Base-by-base conservation (phyloP, 2,113 vertebrate genomes). In the Rissa tridactyla region DNA sequence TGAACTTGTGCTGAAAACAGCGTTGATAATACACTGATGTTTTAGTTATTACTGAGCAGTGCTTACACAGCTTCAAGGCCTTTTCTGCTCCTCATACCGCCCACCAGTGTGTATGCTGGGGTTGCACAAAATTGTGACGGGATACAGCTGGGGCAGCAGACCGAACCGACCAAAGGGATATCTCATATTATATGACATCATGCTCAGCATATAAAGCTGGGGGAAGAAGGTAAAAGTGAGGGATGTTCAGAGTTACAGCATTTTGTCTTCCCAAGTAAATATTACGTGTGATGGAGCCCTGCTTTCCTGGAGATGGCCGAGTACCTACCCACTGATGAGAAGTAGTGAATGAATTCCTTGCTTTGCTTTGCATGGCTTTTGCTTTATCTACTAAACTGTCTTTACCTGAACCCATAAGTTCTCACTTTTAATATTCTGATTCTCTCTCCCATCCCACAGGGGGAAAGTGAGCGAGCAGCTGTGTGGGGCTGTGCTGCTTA, bases 261-360 rank as follows among this genome's bases (percentile, higher is more conserved):
- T 73, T 73, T 65, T 85, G 16, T 64, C 8, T 73, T 38, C 68
- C 25, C 57, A 29, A 29, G 26, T 51, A 23, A 62, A 15, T 1
- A 2, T 25, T 62, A 30, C 0, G 1, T 0, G 0, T 51, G 46
- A n/a, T 11, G 15, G 17, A 71, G 11, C 20, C 57, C 32, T 62
- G 38, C 6, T 30, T 30, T 44, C 25, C 32, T 62, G 38, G 38
- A 44, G 26, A 54, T 42, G 62, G 32, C 51, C 36, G 36, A 52
- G 52, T 15, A 23, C 12, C n/a, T 36, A 13, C 15, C 32, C 51
- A 16, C 15, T 4, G 0, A 26, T 38, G 22, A 18, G 27, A 62
- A 71, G 14, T 8, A 6, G 17, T 16, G 21, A 65, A 55, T 14
- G 2, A 34, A 65, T 57, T 65, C 6, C 27, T 47, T 55, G 8